Evolutionary conservation across 2,113 vertebrate species (phyloP), one percentile per base, ranked within the genome.

Genomic region (Oreochromis tanganicae): DNA sequence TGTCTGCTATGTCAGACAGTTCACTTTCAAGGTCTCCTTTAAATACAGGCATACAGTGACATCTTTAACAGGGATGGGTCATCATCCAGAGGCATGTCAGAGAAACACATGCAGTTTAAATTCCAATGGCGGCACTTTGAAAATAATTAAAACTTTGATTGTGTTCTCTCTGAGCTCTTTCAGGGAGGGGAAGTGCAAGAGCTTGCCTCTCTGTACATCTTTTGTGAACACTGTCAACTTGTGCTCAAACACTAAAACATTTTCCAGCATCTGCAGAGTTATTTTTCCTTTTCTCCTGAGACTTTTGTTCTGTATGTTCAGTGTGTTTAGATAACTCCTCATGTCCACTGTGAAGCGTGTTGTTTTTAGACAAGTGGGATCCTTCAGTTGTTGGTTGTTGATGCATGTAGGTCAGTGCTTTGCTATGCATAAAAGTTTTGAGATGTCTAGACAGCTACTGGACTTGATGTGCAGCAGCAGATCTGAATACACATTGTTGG

Each of bases 271-370:
- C 63, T 41, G 63, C 54, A 75, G n/a, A 12, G 54, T 41, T 24
- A 52, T 75, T 56, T 82, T 34, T 90, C 90, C 88, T 71, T 75
- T 91, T 24, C 91, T 88, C 56, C 89, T 73, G 14, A 93, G 88
- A 87, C 4, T 10, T 90, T 10, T 83, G 27, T 87, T 94, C 81
- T 73, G 21, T 16, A 46, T 95, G 88, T 91, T 66, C 2, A 1
- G 61, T 66, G 61, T 66, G 34, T n/a, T 63, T 63, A 66, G 32
- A 66, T 63, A 12, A 34, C 19, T 34, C 59, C 2, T 93, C 91
- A 88, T 93, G 43, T 94, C 93, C 16, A 93, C 85, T 85, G 91
- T 89, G 71, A 94, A 93, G 86, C 84, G 29, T 43, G 21, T 9
- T 27, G 17, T 24, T 73, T 46, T 21, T 41, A 73, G 41, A 24